Percentiles rank a stretch among this genome's conserved stretches.
These are phyloP conservation scores for Notarius lentiginosus DNA, from an alignment of 2,113 vertebrate genomes.

Conservation along the genomic window DNA sequence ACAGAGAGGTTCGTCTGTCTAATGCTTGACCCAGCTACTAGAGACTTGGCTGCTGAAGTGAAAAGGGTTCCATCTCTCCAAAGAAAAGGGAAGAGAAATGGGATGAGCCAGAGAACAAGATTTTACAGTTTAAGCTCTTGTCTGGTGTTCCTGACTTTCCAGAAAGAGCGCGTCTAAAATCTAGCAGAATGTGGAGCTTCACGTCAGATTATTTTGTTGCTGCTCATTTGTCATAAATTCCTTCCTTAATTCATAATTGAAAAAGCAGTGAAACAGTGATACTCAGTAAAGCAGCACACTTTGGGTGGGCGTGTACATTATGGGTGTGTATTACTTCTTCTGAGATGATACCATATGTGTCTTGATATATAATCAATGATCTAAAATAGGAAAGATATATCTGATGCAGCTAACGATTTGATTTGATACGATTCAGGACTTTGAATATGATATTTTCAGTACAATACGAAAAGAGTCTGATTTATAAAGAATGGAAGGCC, in stretches of 20 bases:
- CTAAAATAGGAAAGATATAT: neutral
- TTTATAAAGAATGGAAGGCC: neutral
- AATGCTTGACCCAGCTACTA: slow-evolving; percentile 37
- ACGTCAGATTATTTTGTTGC: neutral
- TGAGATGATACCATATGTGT: neutral
- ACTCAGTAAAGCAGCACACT: neutral
- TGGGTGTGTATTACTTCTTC: neutral
- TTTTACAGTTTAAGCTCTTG: slow-evolving; percentile 14
- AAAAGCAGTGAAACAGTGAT: neutral
- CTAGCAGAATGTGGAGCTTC: neutral
- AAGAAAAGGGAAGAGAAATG: slow-evolving; percentile 16
- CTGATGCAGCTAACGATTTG: neutral
- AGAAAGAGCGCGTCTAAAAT: neutral
- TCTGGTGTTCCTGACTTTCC: slow-evolving; percentile 5
- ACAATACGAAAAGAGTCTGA: neutral
- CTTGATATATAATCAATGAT: neutral
- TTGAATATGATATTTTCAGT: neutral
- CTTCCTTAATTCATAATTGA: neutral
- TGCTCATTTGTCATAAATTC: neutral
- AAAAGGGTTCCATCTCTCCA: slow-evolving; percentile 29
- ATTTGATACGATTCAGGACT: neutral
- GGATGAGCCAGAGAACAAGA: slow-evolving; percentile 8
- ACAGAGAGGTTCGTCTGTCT: neutral
- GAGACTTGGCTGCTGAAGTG: slow-evolving; percentile 39
- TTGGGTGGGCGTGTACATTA: neutral